Evolutionary conservation across 2,888 invertebrate genomes (phyloP).

Genomic region (Pseudoips prasinana): DNA sequence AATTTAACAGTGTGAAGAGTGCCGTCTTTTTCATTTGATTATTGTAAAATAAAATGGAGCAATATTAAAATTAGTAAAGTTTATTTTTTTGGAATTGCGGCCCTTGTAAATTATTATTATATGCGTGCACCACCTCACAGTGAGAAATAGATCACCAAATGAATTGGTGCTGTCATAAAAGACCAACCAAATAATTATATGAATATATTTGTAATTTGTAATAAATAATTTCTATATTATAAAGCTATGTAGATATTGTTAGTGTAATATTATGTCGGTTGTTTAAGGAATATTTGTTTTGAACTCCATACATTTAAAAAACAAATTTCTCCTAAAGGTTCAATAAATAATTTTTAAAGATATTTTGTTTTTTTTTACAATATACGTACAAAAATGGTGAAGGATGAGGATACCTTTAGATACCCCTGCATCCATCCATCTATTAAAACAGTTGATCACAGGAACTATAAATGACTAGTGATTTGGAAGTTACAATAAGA

Average conservation of each 20-base stretch:
- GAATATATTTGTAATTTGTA: constrained; percentile 77
- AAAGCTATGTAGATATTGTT: constrained; percentile 76
- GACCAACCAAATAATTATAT: constrained; percentile 80
- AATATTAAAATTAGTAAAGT: too few species aligned
- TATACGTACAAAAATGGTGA: too few species aligned
- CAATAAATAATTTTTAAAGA: constrained; percentile 63
- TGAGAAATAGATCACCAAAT: constrained; percentile 66
- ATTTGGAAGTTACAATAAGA: too few species aligned
- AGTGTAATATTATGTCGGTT: constrained; percentile 65
- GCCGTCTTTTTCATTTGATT: too few species aligned
- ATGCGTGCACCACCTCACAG: constrained; percentile 66
- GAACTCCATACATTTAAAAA: constrained; percentile 53
- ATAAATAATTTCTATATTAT: constrained; percentile 56
- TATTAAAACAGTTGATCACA: too few species aligned
- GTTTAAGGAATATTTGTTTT: constrained; percentile 76
- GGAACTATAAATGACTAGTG: too few species aligned
- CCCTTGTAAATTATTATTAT: constrained; percentile 77
- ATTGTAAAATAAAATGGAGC: too few species aligned
- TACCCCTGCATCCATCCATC: too few species aligned
- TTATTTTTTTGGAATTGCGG: too few species aligned
- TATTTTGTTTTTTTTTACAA: constrained; percentile 5
- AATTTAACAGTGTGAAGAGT: too few species aligned
- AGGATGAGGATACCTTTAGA: too few species aligned
- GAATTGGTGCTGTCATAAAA: constrained; percentile 74
- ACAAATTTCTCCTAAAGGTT: constrained; percentile 66